Base-by-base conservation (phyloP, 2,113 vertebrate genomes). In the Ceratotherium simum region DNA sequence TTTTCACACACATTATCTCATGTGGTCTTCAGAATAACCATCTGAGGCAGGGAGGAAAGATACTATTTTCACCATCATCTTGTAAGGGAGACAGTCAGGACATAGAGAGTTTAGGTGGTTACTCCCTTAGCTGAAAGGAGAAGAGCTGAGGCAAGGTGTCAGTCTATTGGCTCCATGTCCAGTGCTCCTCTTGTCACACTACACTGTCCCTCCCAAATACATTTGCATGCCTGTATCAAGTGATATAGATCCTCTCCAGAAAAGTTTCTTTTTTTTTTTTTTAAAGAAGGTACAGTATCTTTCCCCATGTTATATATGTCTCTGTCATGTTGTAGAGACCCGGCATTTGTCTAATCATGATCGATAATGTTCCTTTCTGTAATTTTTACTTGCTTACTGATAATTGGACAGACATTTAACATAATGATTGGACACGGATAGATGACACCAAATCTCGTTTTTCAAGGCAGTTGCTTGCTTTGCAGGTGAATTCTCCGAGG, bases 311-410 rank as follows among this genome's bases (percentile, higher is more conserved):
- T 65, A 70, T 54, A 23, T 29, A 17, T 79, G 20, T 70, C 18
- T 72, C 29, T 42, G 1, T 67, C 56, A 46, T 58, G 81, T 39
- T 90, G 25, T 33, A 81, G 54, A 92, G 65, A 81, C 1, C 12
- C 90, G 64, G 75, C 16, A 56, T 70, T 60, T 84, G 39, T 83
- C 11, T 93, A 85, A 93, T 51, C 62, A 85, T 80, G 51, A 58
- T 36, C 31, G 29, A 36, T 91, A 72, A 29, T 60, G 6, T 36
- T 97, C 20, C 58, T 94, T 90, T 81, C 51, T 82, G 25, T 75
- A 75, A 72, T 84, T 75, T 58, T 33, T 70, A 46, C 64, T 70
- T 51, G 29, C 88, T 97, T 93, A 20, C 80, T 87, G 67, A 76
- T 88, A 90, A 46, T 36, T 87, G 54, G 21, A 31, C 42, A 78